phyloP scores from a whole-genome alignment of 2,888 invertebrate species.

The Melangyna quadrimaculata region DNA sequence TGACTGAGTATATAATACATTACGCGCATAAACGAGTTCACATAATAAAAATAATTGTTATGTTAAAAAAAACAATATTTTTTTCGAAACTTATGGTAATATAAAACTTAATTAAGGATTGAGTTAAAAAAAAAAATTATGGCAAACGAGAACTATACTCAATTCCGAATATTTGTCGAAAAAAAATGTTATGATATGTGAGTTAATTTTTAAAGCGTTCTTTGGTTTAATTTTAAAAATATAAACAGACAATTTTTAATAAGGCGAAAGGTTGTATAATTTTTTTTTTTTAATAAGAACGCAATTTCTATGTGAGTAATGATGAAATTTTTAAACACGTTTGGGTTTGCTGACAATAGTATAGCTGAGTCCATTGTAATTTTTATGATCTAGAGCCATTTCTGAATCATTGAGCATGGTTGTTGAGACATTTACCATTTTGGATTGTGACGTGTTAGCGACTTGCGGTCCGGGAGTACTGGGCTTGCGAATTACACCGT shows the following conservation, averaged over 20 bases:
- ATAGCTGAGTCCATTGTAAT: constrained; percentile 89
- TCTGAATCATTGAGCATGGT: constrained; percentile 76
- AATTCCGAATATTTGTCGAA: constrained; percentile 36
- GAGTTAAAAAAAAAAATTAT: constrained; percentile 66
- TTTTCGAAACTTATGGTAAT: constrained; percentile 50
- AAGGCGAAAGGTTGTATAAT: background rate
- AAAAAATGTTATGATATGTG: constrained; percentile 1
- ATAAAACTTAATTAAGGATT: constrained; percentile 68
- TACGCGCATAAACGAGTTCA: constrained; percentile 32
- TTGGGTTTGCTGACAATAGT: constrained; percentile 93
- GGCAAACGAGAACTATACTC: constrained; percentile 69
- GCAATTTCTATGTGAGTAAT: constrained; percentile 24
- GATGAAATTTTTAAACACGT: constrained; percentile 84
- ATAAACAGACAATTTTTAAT: constrained; percentile 12
- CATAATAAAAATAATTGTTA: background rate
- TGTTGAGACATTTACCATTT: constrained; percentile 58
- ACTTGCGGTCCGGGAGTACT: constrained; percentile 83
- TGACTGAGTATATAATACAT: constrained; percentile 63
- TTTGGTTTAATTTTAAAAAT: constrained; percentile 58
- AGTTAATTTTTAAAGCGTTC: constrained; percentile 54
- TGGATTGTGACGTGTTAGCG: constrained; percentile 75
- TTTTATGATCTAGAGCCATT: constrained; percentile 84
- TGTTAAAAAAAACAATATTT: constrained; percentile 19
- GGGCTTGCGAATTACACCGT: constrained; percentile 88
- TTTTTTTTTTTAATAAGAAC: constrained; percentile 37